phyloP scores from a whole-genome alignment of 2,113 vertebrate species.

The Chamaea fasciata region DNA sequence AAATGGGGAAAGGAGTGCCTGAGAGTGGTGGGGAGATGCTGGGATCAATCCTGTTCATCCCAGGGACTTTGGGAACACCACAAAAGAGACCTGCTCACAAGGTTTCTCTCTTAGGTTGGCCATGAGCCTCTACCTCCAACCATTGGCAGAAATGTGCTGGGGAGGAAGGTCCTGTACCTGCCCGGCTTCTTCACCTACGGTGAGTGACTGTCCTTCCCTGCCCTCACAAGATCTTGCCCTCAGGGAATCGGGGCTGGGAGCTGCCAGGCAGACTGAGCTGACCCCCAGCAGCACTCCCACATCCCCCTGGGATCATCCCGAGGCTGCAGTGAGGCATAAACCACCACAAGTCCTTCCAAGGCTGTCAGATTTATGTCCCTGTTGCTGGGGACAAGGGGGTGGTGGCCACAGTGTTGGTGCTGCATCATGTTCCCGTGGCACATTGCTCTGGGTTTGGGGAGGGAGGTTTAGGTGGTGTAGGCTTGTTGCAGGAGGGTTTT shows the following conservation, averaged over 20 bases:
- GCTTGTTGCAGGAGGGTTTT: background rate
- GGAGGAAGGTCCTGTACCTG: constrained; percentile 84
- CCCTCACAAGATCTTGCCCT: background rate
- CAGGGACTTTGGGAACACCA: fast-evolving
- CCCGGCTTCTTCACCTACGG: constrained; percentile 89
- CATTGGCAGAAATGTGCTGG: constrained; percentile 83
- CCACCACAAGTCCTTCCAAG: background rate
- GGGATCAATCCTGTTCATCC: fast-evolving
- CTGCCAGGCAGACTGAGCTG: background rate
- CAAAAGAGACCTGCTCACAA: background rate
- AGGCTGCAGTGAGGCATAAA: background rate
- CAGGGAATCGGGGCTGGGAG: fast-evolving
- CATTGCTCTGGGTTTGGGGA: background rate
- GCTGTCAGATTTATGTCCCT: background rate
- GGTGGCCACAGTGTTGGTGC: background rate
- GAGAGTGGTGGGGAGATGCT: fast-evolving
- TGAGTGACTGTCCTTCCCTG: constrained; percentile 65
- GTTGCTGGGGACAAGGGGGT: background rate
- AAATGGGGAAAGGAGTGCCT: background rate
- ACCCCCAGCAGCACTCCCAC: background rate
- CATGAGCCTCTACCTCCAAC: constrained; percentile 85
- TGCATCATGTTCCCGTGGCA: fast-evolving
- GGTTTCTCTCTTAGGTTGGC: constrained; percentile 77
- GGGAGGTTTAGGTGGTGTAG: background rate
- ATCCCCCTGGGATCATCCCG: background rate